A percentile compares a stretch with the other conserved stretches of the same genome.
Conservation (phyloP, 2,888 invertebrate genomes). For the Strigamia transsilvanica region DNA sequence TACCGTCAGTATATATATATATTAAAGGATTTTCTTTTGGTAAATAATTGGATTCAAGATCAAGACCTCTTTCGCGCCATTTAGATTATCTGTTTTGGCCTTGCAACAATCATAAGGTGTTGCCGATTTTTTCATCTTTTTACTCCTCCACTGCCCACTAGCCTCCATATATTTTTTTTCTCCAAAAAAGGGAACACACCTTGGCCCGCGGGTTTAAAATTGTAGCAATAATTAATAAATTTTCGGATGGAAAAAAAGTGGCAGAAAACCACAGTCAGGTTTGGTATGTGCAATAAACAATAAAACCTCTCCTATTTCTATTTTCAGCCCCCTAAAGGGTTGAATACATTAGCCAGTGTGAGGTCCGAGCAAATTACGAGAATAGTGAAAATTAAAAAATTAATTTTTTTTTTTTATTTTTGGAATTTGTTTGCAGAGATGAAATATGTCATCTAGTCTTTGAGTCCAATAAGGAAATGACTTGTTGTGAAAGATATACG, state of each 20-base stretch:
- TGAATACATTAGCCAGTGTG: conserved; percentile 6
- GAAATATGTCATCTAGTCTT: neutral
- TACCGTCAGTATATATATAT: too few relatives aligned
- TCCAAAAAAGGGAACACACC: neutral
- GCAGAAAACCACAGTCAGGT: neutral
- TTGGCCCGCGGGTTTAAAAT: neutral
- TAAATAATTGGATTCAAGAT: neutral
- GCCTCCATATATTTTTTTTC: neutral
- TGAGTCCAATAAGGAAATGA: neutral
- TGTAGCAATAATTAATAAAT: conserved; percentile 2
- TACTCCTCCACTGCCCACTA: conserved; percentile 18
- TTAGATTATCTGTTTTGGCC: neutral
- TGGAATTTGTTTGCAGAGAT: neutral
- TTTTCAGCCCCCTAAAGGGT: neutral
- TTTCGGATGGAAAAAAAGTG: neutral
- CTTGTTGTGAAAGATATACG: neutral
- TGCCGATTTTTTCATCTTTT: neutral
- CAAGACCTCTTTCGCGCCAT: neutral
- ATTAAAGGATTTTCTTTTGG: too few relatives aligned
- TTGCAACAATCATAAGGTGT: neutral
- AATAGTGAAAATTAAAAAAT: neutral
- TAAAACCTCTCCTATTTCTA: neutral
- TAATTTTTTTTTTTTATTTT: too few relatives aligned
- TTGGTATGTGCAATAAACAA: neutral
- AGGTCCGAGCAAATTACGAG: conserved; percentile 13